Evolutionary conservation across 2,113 vertebrate species (phyloP), one percentile per base, ranked within the genome.

Genomic region (Otolemur garnettii): DNA sequence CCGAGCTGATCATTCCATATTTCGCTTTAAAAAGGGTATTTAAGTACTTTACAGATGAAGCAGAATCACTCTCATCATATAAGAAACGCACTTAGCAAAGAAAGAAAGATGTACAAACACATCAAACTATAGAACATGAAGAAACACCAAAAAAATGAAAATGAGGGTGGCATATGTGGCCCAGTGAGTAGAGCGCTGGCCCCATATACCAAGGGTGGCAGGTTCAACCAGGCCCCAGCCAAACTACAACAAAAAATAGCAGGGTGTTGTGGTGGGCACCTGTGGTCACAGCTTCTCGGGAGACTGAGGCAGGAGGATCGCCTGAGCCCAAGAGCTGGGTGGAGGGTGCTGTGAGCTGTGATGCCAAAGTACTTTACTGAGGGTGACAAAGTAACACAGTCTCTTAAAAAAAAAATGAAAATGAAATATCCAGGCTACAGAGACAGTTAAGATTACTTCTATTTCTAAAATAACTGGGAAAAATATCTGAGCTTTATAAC

Each of bases 121-220:
- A n/a, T 77, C 62, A 53, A 93, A 85, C 64, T 74, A 86, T 5
- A 3, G 79, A 91, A 78, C 87, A 7, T 81, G 35, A 94, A 85
- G 42, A 4, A 94, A 92, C 33, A 75, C 68, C 74, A 69, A 64
- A 38, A 87, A 93, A 57, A 71, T 21, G 21, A 71, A 71, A 71
- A 35, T 69, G 45, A 85, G 45, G 45, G 45, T 9, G 8, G 45
- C 7, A 10, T 10, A 8, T 50, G 45, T 50, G 45, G 45, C 45
- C 10, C 45, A 50, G 45, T 9, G 8, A 50, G 45, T 50, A 50
- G 45, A 7, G 8, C 7, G 8, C 45, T 50, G 45, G 45, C 45
- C 45, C 45, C 45, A 50, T 50, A 50, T 9, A 50, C 45, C 45
- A 1, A 50, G 45, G 45, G 45, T 50, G 45, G 45, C 10, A 10